phyloP scores from a whole-genome alignment of 2,113 vertebrate genomes.

The Apteryx mantelli region DNA sequence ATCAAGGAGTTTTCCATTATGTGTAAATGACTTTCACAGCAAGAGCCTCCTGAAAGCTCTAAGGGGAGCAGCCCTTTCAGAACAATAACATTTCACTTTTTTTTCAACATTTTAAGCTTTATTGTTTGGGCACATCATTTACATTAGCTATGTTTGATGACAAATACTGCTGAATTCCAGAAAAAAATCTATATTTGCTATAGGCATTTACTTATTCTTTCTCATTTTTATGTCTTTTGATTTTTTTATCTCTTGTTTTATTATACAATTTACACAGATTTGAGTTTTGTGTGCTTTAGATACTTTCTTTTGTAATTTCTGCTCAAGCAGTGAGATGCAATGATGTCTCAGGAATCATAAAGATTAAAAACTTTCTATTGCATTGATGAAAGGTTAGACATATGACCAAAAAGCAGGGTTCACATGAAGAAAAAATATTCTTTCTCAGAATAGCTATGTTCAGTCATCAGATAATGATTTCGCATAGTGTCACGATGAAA shows the following conservation, averaged over 20 bases:
- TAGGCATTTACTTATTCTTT: background rate
- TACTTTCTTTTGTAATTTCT: background rate
- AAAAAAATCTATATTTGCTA: background rate
- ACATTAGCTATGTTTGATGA: background rate
- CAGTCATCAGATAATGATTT: background rate
- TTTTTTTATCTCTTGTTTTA: background rate
- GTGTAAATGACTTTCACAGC: constrained; percentile 66
- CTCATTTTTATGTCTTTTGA: background rate
- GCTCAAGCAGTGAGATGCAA: background rate
- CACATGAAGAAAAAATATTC: background rate
- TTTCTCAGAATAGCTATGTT: background rate
- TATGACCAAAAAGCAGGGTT: background rate
- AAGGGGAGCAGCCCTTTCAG: constrained; percentile 39
- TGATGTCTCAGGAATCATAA: background rate
- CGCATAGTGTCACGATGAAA: background rate
- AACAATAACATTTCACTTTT: background rate
- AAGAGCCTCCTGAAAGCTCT: constrained; percentile 42
- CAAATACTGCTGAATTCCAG: background rate
- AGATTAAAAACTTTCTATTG: background rate
- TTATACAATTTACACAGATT: background rate
- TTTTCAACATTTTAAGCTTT: constrained; percentile 23
- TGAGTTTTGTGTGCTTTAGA: background rate
- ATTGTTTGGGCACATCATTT: constrained; percentile 5
- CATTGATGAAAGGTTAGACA: background rate
- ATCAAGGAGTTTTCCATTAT: constrained; percentile 62